phyloP scores from a whole-genome alignment of 2,797 vertebrate genomes.

The Lates japonicus region DNA sequence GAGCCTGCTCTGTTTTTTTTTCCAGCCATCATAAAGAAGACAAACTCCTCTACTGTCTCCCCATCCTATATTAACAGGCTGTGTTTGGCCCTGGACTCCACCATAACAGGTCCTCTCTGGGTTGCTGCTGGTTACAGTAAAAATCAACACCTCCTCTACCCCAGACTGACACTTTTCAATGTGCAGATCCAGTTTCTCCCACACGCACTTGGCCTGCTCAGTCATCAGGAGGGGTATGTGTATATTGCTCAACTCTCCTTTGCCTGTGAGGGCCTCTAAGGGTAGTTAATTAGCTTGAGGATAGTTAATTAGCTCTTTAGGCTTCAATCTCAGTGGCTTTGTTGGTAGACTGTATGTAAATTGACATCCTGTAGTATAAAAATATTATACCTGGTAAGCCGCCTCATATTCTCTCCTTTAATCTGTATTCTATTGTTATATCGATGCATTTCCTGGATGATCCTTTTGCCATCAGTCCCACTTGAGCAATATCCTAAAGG shows the following conservation, averaged over 20 bases:
- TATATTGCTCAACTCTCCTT: conserved; percentile 25
- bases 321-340: conserved; percentile 7
- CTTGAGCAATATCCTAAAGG: conserved; percentile 12
- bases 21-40: conserved; percentile 78
- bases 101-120: conserved; percentile 55
- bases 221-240: conserved; percentile 53
- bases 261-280: conserved; percentile 6
- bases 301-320: conserved; percentile 17
- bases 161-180: conserved; percentile 71
- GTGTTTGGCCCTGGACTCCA: conserved; percentile 68
- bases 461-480: conserved; percentile 10
- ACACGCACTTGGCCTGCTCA: conserved; percentile 36
- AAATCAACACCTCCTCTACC: conserved; percentile 77
- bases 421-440: background rate
- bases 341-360: background rate
- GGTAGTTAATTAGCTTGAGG: conserved; percentile 13
- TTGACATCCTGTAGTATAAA: conserved; percentile 6
- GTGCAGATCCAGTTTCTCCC: conserved; percentile 70
- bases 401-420: background rate
- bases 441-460: background rate
- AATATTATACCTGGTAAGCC: background rate
- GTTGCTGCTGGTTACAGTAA: conserved; percentile 78
- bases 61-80: conserved; percentile 73
- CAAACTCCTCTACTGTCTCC: conserved; percentile 74
- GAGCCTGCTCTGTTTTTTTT: conserved; percentile 73